phyloP scores from a whole-genome alignment of 2,888 invertebrate species.

The Troides oblongomaculatus region DNA sequence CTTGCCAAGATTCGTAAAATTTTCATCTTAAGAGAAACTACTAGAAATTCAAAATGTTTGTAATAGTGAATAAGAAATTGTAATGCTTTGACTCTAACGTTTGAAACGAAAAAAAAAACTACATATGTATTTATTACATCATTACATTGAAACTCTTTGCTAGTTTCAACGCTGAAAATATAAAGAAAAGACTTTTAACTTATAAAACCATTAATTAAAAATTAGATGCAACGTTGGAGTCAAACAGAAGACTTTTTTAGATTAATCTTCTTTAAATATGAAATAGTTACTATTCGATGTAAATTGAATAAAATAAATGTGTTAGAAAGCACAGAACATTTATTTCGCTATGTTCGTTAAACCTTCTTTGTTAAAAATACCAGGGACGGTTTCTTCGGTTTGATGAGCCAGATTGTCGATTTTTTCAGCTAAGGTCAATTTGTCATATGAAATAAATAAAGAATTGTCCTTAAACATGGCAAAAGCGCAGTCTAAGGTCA shows the following conservation, averaged over 20 bases:
- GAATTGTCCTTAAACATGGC: too few relatives aligned
- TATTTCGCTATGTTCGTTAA: background rate
- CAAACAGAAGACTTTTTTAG: constrained; percentile 46
- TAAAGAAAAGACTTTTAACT: background rate
- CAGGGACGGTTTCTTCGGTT: background rate
- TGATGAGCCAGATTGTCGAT: background rate
- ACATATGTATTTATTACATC: too few relatives aligned
- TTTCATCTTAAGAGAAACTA: constrained; percentile 34
- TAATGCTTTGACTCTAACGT: constrained; percentile 29
- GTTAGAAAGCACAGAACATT: constrained; percentile 45
- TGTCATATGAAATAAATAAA: too few relatives aligned
- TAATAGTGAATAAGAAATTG: constrained; percentile 32
- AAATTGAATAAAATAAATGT: constrained; percentile 69
- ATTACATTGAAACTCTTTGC: background rate
- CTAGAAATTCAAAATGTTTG: constrained; percentile 35
- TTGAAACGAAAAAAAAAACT: background rate
- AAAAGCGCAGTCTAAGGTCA: too few relatives aligned
- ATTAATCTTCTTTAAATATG: constrained; percentile 57
- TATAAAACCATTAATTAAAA: constrained; percentile 10
- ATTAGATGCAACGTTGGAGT: constrained; percentile 34
- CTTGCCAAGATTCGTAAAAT: constrained; percentile 40
- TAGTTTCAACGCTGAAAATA: background rate
- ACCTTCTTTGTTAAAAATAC: background rate
- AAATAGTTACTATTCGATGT: constrained; percentile 68
- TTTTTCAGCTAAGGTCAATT: too few relatives aligned